phyloP scores from a whole-genome alignment of 2,113 vertebrate genomes.

The Nycticryphes semicollaris region DNA sequence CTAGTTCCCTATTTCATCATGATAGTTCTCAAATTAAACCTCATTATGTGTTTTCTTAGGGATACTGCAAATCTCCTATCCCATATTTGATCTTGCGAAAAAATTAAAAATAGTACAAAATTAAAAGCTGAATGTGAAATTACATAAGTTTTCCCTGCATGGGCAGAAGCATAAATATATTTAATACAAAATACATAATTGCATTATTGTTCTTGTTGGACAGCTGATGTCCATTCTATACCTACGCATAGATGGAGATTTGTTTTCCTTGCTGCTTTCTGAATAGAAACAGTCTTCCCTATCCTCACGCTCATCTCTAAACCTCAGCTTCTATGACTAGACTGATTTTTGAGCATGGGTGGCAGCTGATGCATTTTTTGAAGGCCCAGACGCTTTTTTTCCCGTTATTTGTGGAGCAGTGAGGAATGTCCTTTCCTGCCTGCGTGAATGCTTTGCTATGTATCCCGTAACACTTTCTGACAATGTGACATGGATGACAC shows the following conservation, averaged over 20 bases:
- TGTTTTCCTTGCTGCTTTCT: background rate
- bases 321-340: background rate
- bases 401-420: background rate
- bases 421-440: constrained; percentile 25
- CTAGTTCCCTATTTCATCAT: background rate
- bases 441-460: background rate
- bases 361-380: background rate
- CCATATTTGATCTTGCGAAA: background rate
- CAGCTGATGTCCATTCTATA: background rate
- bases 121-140: background rate
- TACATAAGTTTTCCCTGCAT: background rate
- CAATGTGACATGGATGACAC: background rate
- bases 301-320: background rate
- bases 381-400: background rate
- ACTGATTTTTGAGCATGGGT: background rate
- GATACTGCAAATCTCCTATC: background rate
- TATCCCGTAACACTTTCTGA: background rate
- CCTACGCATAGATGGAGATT: background rate
- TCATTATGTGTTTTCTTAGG: background rate
- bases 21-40: background rate
- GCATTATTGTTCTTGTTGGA: background rate
- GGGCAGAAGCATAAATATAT: background rate
- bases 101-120: background rate
- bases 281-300: background rate
- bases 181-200: background rate